Base-by-base conservation (phyloP, 2,113 vertebrate genomes). In the Haplotaxodon microlepis region DNA sequence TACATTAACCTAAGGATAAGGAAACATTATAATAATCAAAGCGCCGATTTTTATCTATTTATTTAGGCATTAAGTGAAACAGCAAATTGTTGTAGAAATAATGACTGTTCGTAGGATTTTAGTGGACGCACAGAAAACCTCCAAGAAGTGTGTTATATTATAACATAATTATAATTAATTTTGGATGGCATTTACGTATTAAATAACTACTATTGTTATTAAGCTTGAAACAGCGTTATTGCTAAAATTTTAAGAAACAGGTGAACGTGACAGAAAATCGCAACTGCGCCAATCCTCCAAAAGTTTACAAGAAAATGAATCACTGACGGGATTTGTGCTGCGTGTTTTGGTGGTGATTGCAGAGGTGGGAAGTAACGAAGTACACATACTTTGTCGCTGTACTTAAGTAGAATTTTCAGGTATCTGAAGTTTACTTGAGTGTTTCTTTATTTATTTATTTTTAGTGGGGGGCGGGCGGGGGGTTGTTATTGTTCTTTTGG, bases 381-480 rank as follows among this genome's bases (percentile, higher is more conserved):
- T 61, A 59, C 27, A 59, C 27, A 17, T 59, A 6, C 27, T 61
- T 31, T 17, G 27, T 31, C 8, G 17, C 14, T 61, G 27, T 31
- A 59, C 57, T 59, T 59, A 59, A 59, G 27, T 59, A 59, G 53
- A 54, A 54, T 24, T 54, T 54, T 54, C 51, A 54, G 51, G n/a
- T 12, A 21, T 54, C 51, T 21, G 10, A 54, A 54, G 51, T 2
- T 12, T 54, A 54, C 10, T 54, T 54, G 53, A 54, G 53, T 24
- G 1, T 54, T 54, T 54, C 4, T 54, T 54, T 54, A 0, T 21
- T 54, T 54, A 0, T 6, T 21, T 11, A 0, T n/a, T n/a, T 10
- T 53, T 21, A 6, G 5, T 21, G 42, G 40, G 40, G 5, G 16
- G 16, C 2, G 12, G 40, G 11, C 1, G 7, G 6, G 2, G 7